Percentiles rank a stretch among this genome's conserved stretches.
These are phyloP conservation scores for Neomorphus geoffroyi DNA, from an alignment of 2,797 vertebrate species.

Conservation along the genomic window DNA sequence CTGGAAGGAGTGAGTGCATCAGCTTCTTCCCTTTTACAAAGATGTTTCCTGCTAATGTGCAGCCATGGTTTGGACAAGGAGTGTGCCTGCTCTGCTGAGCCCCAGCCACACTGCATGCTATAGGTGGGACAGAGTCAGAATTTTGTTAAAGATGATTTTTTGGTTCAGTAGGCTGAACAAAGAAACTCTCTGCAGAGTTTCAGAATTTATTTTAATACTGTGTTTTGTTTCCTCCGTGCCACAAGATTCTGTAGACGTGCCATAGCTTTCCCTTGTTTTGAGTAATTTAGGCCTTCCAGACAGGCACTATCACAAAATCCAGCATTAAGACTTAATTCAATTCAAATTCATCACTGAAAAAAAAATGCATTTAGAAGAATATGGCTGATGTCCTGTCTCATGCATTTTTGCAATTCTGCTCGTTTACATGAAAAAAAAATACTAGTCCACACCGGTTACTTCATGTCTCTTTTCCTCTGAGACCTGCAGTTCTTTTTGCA, in stretches of 20 bases:
- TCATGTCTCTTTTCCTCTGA: neutral
- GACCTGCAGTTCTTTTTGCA: neutral
- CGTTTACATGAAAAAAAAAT: neutral
- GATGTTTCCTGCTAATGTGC: neutral
- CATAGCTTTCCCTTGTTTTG: neutral
- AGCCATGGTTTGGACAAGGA: neutral
- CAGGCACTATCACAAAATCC: neutral
- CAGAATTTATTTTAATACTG: neutral
- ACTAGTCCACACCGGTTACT: neutral
- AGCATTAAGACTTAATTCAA: neutral
- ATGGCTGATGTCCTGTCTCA: neutral
- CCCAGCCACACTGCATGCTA: neutral
- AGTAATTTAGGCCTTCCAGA: neutral
- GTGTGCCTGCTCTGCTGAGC: accelerated
- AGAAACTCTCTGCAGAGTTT: neutral
- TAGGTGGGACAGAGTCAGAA: neutral
- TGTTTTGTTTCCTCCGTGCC: neutral
- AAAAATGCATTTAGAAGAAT: neutral
- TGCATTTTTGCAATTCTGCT: neutral
- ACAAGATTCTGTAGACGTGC: neutral
- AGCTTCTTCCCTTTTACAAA: neutral
- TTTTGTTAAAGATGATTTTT: neutral
- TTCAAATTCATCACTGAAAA: neutral
- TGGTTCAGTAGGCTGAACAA: neutral
- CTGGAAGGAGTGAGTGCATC: neutral